phyloP scores from a whole-genome alignment of 2,888 invertebrate genomes.

The Cremastobaeus sp. region DNA sequence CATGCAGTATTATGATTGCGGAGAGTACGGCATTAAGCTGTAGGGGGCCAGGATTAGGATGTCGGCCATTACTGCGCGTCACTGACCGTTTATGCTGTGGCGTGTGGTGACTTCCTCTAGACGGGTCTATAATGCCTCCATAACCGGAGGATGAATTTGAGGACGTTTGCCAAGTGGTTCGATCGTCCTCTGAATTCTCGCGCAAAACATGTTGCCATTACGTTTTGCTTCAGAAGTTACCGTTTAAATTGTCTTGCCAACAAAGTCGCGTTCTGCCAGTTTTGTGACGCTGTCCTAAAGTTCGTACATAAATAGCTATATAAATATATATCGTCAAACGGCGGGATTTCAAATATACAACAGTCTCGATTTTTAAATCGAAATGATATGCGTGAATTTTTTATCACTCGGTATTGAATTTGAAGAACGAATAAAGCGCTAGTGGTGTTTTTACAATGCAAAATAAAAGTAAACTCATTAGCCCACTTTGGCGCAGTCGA shows the following conservation, averaged over 20 bases:
- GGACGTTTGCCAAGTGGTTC: conserved; percentile 68
- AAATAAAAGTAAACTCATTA: conserved; percentile 41
- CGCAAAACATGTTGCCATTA: conserved; percentile 15
- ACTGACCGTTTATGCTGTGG: conserved; percentile 77
- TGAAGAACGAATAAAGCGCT: no score
- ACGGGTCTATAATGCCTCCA: conserved; percentile 69
- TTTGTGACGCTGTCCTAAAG: no score
- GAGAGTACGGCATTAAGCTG: conserved; percentile 74
- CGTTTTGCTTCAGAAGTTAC: no score
- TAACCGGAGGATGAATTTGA: conserved; percentile 70
- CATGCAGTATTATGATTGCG: conserved; percentile 74
- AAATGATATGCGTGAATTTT: no score
- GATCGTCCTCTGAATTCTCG: conserved; percentile 49
- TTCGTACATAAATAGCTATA: no score
- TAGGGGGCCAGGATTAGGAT: conserved; percentile 78
- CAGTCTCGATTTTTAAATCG: no score
- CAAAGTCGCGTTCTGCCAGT: no score
- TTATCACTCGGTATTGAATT: no score
- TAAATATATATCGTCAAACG: no score
- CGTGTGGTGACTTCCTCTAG: conserved; percentile 76
- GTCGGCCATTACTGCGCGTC: conserved; percentile 78
- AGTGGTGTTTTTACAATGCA: no score
- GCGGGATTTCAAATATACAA: no score
- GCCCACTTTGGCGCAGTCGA: conserved; percentile 13
- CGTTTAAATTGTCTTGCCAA: no score